phyloP scores from a whole-genome alignment of 2,797 vertebrate genomes.

The Toxotes lorentzi region DNA sequence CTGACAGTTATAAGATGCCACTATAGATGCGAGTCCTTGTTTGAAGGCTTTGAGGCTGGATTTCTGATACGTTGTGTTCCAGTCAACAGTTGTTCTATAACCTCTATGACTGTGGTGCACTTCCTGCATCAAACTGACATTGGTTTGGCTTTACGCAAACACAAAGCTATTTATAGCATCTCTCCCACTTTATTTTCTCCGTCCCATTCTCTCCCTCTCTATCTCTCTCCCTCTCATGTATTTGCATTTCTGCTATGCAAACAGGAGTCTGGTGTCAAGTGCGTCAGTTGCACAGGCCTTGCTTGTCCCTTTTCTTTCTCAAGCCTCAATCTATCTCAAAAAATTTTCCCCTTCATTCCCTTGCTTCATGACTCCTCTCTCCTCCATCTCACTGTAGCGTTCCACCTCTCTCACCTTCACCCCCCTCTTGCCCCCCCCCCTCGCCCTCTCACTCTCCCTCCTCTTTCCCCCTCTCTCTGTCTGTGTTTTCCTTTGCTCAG shows the following conservation, averaged over 20 bases:
- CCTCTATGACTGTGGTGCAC: conserved; percentile 68
- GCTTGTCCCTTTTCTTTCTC: conserved; percentile 52
- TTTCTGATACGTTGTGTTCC: conserved; percentile 35
- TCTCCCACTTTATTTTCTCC: conserved; percentile 67
- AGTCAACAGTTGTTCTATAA: conserved; percentile 72
- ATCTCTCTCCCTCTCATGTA: conserved; percentile 56
- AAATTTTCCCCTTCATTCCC: conserved; percentile 16
- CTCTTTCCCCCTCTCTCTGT: conserved; percentile 33
- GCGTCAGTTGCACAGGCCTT: conserved; percentile 51
- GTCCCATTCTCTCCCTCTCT: conserved; percentile 45
- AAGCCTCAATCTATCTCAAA: conserved; percentile 47
- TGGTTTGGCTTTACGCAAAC: conserved; percentile 78
- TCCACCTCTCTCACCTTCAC: conserved; percentile 60
- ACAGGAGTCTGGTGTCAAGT: conserved; percentile 69
- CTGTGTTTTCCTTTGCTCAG: conserved; percentile 76
- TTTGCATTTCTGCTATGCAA: conserved; percentile 74
- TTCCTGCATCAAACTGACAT: conserved; percentile 77
- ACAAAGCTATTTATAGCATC: conserved; percentile 82
- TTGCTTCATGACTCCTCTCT: conserved; percentile 12
- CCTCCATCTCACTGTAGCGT: conserved; percentile 54
- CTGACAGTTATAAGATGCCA: background rate
- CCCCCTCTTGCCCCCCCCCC: conserved; percentile 3
- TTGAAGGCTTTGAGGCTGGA: conserved; percentile 29
- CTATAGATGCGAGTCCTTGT: conserved; percentile 8
- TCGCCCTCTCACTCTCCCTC: background rate